These are phyloP conservation scores for Chloroceryle amazona DNA, from an alignment of 2,797 vertebrate species.

Conservation along the genomic window DNA sequence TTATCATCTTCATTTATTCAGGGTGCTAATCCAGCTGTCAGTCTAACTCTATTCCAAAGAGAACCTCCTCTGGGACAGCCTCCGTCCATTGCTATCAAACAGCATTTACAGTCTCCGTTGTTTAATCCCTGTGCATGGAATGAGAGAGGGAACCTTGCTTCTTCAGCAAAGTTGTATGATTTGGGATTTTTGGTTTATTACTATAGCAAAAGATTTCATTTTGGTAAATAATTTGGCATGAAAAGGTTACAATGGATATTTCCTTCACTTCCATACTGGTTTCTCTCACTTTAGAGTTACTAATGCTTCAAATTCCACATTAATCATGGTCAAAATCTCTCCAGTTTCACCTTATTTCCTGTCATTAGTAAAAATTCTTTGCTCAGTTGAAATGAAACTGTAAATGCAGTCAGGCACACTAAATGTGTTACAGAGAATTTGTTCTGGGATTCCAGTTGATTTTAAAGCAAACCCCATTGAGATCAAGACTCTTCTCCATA, in stretches of 20 bases:
- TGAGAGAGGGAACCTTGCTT: not conserved
- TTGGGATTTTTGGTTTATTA: not conserved
- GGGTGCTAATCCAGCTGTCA: slow-evolving; percentile 6
- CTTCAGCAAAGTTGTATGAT: not conserved
- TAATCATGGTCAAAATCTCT: not conserved
- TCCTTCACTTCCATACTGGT: not conserved
- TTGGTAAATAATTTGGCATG: not conserved
- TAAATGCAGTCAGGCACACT: not conserved
- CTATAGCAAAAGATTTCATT: not conserved
- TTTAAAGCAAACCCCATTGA: slow-evolving; percentile 4
- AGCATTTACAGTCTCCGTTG: not conserved
- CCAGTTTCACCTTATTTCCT: not conserved
- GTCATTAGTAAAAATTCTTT: not conserved
- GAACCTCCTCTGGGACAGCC: not conserved
- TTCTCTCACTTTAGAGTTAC: not conserved
- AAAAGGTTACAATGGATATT: not conserved
- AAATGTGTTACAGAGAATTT: not conserved
- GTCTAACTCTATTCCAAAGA: not conserved
- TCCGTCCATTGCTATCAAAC: not conserved
- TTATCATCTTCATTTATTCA: slow-evolving; percentile 41
- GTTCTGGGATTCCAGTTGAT: not conserved
- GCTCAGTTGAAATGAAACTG: not conserved
- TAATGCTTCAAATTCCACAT: not conserved
- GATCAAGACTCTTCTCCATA: not conserved
- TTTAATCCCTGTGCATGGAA: not conserved